Conservation (phyloP, 2,797 vertebrate genomes). For the Siniperca scherzeri region DNA sequence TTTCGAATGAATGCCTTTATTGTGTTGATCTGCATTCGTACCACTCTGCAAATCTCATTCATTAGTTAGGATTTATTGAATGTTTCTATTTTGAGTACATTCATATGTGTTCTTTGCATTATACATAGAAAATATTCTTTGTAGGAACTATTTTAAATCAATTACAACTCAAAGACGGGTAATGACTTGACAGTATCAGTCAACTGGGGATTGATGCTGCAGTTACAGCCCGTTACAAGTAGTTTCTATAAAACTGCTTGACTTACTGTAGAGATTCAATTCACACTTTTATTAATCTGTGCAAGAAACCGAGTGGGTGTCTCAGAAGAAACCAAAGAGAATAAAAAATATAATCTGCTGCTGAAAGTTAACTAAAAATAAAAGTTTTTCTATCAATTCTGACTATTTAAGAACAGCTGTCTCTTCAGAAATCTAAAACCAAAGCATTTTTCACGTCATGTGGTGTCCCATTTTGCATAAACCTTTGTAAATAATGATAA, state of each 20-base stretch:
- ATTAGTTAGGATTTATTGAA: slow-evolving; percentile 5
- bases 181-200: neutral
- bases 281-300: neutral
- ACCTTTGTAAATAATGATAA: neutral
- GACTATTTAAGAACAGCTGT: neutral
- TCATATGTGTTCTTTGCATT: neutral
- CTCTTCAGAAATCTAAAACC: slow-evolving; percentile 3
- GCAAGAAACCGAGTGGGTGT: neutral
- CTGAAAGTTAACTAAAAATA: neutral
- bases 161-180: neutral
- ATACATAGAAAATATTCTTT: neutral
- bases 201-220: neutral
- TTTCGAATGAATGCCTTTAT: neutral
- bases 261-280: neutral
- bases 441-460: neutral
- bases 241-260: neutral
- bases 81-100: slow-evolving; percentile 25
- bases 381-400: neutral
- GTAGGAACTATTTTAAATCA: neutral
- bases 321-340: neutral
- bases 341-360: neutral
- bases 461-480: neutral
- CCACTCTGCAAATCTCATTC: neutral
- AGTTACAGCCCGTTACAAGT: neutral
- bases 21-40: neutral